Conservation (phyloP, 2,888 invertebrate species). For the Heliconius sara region DNA sequence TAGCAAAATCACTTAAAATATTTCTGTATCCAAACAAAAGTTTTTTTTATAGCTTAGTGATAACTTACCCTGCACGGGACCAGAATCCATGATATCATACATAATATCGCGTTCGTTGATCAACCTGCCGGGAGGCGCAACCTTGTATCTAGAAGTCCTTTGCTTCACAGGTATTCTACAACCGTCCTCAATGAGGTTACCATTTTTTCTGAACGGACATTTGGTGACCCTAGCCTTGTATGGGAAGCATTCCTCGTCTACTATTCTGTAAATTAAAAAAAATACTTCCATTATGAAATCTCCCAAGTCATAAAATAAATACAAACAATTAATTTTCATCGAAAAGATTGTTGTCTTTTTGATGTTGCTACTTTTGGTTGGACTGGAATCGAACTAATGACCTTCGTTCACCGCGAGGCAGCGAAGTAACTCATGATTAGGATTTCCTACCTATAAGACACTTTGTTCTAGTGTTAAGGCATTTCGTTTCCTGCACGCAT, state of each 20-base stretch:
- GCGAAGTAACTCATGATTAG: too few species aligned
- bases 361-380: too few species aligned
- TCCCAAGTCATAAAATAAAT: too few species aligned
- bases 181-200: slow-evolving; percentile 78
- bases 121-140: slow-evolving; percentile 90
- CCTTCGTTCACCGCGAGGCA: too few species aligned
- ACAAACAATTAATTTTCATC: too few species aligned
- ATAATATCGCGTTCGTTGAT: slow-evolving; percentile 93
- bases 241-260: slow-evolving; percentile 93
- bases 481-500: too few species aligned
- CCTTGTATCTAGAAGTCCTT: slow-evolving; percentile 86
- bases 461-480: too few species aligned
- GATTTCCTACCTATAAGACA: too few species aligned
- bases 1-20: not conserved
- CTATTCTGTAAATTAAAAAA: slow-evolving; percentile 85
- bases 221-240: slow-evolving; percentile 86
- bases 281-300: not conserved
- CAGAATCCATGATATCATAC: slow-evolving; percentile 94
- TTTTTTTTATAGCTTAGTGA: not conserved
- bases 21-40: not conserved
- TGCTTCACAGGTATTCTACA: slow-evolving; percentile 81
- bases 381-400: too few species aligned
- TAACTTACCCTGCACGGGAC: slow-evolving; percentile 94
- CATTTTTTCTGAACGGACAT: slow-evolving; percentile 85
- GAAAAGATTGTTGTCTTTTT: too few species aligned